Percentiles rank a stretch among this genome's conserved stretches.
Conservation (phyloP, 2,888 invertebrate species). For the Leptopilina drosophilae region DNA sequence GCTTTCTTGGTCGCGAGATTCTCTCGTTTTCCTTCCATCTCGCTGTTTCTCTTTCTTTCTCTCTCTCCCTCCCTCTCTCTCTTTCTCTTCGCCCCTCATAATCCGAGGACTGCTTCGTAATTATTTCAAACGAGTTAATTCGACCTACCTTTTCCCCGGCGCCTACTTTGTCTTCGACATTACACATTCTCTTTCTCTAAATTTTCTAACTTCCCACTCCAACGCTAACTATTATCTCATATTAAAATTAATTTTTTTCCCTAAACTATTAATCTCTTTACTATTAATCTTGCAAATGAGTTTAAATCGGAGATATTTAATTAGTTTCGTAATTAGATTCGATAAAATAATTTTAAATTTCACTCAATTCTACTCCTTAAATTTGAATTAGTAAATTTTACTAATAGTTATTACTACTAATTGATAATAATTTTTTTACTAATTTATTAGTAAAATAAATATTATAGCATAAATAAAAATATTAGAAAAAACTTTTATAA, state of each 20-base stretch:
- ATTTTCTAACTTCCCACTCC: constrained; percentile 19
- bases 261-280: not conserved
- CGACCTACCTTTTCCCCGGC: constrained; percentile 37
- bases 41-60: constrained; percentile 3
- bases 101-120: constrained; percentile 44
- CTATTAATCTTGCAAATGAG: too few relatives aligned
- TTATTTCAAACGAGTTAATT: constrained; percentile 62
- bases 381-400: too few relatives aligned
- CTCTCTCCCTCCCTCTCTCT: constrained; percentile 2
- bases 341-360: too few relatives aligned
- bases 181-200: constrained; percentile 34
- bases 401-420: too few relatives aligned
- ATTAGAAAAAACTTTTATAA: too few relatives aligned
- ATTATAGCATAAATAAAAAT: too few relatives aligned
- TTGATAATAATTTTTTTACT: too few relatives aligned
- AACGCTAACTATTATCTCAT: constrained; percentile 10
- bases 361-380: too few relatives aligned
- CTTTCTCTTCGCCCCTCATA: constrained; percentile 44
- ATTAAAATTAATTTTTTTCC: not conserved
- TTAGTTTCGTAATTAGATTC: too few relatives aligned
- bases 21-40: constrained; percentile 20
- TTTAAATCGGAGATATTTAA: too few relatives aligned
- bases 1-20: constrained; percentile 39
- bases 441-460: too few relatives aligned
- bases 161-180: constrained; percentile 32